phyloP scores from a whole-genome alignment of 2,113 vertebrate species.

The Percopsis transmontana region DNA sequence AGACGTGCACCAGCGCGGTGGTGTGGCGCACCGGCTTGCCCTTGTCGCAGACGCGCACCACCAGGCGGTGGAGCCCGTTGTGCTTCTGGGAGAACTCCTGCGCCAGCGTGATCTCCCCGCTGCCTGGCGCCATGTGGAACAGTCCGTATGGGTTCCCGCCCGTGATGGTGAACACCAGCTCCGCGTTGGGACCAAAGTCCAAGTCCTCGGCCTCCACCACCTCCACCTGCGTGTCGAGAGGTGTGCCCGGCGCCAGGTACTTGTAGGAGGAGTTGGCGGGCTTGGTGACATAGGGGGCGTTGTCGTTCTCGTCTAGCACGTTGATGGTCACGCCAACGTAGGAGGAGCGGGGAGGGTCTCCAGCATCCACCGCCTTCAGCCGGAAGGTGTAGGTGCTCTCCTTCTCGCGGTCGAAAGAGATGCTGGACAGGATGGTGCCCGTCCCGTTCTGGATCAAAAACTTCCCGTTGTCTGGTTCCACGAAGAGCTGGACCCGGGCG shows the following conservation, averaged over 20 bases:
- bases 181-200: constrained; percentile 87
- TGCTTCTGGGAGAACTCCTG: constrained; percentile 91
- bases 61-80: constrained; percentile 91
- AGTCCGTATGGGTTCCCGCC: constrained; percentile 94
- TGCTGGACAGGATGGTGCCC: constrained; percentile 92
- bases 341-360: constrained; percentile 90
- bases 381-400: constrained; percentile 96
- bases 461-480: constrained; percentile 94
- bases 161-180: constrained; percentile 87
- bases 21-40: constrained; percentile 90
- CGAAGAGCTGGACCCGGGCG: constrained; percentile 84
- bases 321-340: constrained; percentile 97
- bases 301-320: constrained; percentile 95
- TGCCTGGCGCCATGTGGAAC: constrained; percentile 88
- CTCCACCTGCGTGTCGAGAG: constrained; percentile 86
- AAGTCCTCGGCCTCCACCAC: constrained; percentile 93
- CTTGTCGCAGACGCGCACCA: constrained; percentile 89
- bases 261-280: constrained; percentile 93
- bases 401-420: constrained; percentile 95
- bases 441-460: constrained; percentile 98
- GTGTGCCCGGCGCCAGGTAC: constrained; percentile 84
- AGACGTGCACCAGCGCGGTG: constrained; percentile 92
- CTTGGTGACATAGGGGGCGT: constrained; percentile 91
- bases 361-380: constrained; percentile 90
- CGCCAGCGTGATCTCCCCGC: constrained; percentile 89